phyloP scores from a whole-genome alignment of 1,140 invertebrate species.

The Lamellibrachia luymesi region DNA sequence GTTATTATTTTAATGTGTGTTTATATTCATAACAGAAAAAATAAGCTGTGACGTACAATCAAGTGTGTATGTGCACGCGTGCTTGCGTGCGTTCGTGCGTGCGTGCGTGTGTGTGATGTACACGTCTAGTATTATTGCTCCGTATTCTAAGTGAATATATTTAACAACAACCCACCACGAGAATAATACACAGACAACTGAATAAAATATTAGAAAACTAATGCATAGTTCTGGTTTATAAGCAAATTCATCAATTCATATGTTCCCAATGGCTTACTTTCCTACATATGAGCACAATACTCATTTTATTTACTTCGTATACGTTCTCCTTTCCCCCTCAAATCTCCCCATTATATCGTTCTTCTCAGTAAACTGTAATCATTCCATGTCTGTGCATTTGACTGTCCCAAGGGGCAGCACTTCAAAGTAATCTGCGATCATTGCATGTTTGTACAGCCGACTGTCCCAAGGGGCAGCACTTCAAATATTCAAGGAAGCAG shows the following conservation, averaged over 20 bases:
- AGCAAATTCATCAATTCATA: background rate
- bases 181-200: background rate
- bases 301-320: background rate
- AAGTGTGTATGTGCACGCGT: too few relatives aligned
- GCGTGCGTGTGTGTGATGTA: too few relatives aligned
- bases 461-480: background rate
- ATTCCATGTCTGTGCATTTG: too few relatives aligned
- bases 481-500: background rate
- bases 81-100: too few relatives aligned
- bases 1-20: too few relatives aligned
- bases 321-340: background rate
- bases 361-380: background rate
- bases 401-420: too few relatives aligned
- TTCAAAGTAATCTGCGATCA: too few relatives aligned
- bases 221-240: background rate
- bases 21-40: too few relatives aligned
- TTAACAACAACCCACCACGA: too few relatives aligned
- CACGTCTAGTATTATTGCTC: too few relatives aligned
- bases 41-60: too few relatives aligned
- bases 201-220: background rate
- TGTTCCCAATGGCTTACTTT: background rate
- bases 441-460: background rate
- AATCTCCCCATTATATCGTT: background rate
- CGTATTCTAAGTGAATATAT: too few relatives aligned
- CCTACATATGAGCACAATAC: background rate